These are phyloP conservation scores for Parauchenoglanis ngamensis DNA, from an alignment of 2,797 vertebrate genomes.

Conservation along the genomic window DNA sequence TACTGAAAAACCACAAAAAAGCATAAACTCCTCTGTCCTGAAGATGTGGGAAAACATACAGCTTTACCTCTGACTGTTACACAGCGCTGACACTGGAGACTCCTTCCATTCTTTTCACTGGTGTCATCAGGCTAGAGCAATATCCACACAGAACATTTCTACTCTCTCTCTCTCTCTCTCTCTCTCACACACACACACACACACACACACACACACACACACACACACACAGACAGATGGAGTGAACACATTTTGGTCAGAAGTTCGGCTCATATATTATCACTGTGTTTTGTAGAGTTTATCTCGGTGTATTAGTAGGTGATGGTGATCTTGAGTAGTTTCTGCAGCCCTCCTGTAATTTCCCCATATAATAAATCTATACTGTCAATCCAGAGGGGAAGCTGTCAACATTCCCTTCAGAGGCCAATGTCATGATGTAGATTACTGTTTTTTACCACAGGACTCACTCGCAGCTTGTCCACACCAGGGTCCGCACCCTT, in stretches of 20 bases:
- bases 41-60: background rate
- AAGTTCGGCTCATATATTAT: background rate
- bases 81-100: background rate
- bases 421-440: background rate
- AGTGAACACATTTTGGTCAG: background rate
- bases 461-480: no score
- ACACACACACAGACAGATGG: background rate
- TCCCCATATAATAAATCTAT: background rate
- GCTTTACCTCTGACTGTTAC: background rate
- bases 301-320: background rate
- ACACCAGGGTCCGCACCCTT: no score
- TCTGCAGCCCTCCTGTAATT: background rate
- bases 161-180: no score
- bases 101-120: background rate
- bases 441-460: background rate
- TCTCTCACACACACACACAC: background rate
- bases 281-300: background rate
- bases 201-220: background rate
- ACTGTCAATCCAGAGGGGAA: background rate
- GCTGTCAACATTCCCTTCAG: background rate
- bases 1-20: background rate
- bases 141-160: no score
- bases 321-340: background rate
- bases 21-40: background rate
- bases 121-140: no score